These are phyloP conservation scores for Ficedula albicollis DNA, from an alignment of 2,797 vertebrate species.

Conservation along the genomic window DNA sequence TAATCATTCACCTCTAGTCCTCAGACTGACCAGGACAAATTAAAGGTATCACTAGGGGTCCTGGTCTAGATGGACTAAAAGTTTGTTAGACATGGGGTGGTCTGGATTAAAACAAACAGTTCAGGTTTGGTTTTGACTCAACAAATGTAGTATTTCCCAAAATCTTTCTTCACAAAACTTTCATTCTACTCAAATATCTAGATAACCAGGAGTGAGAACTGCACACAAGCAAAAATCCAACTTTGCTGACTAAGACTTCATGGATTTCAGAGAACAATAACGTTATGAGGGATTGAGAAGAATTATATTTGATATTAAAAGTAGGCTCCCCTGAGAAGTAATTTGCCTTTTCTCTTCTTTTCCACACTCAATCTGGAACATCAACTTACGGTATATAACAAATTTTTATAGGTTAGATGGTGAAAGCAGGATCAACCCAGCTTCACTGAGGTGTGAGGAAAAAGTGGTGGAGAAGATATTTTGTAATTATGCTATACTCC, in stretches of 20 bases:
- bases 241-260: not conserved
- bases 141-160: not conserved
- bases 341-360: not conserved
- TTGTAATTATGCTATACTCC: not conserved
- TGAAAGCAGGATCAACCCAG: not conserved
- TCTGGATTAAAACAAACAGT: not conserved
- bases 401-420: not conserved
- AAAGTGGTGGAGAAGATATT: not conserved
- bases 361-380: not conserved
- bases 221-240: not conserved
- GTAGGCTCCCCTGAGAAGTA: not conserved
- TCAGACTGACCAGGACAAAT: not conserved
- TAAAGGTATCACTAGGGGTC: not conserved
- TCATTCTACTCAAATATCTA: not conserved
- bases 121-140: not conserved
- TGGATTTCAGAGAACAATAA: not conserved
- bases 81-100: not conserved
- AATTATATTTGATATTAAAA: not conserved
- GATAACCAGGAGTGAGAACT: not conserved
- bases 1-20: not conserved
- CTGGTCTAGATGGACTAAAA: not conserved
- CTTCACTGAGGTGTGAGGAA: not conserved
- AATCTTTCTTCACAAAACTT: not conserved
- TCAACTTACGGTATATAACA: not conserved
- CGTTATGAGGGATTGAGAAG: fast-evolving